Conservation (phyloP, 2,888 invertebrate genomes). For the Smittia aterrima region DNA sequence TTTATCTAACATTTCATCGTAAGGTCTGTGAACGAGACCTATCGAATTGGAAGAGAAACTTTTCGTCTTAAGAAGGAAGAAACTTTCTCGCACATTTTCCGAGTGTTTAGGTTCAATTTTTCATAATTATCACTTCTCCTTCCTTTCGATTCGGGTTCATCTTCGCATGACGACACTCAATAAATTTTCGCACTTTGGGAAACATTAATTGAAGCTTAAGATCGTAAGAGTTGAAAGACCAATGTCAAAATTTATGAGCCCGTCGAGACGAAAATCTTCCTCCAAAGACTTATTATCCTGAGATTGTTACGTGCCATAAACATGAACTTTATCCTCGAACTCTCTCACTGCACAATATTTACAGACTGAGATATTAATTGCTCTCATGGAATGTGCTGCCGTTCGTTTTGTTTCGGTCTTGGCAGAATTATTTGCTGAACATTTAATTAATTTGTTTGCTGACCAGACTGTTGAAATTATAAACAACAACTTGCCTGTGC, state of each 20-base stretch:
- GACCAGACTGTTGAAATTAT: constrained; percentile 26
- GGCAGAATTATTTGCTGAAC: neutral
- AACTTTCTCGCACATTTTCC: neutral
- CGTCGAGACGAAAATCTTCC: neutral
- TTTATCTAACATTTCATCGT: neutral
- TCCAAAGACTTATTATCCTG: neutral
- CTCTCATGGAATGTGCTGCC: constrained; percentile 9
- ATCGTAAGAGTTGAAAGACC: neutral
- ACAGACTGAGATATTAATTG: neutral
- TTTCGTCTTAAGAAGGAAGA: neutral
- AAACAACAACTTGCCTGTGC: constrained; percentile 8
- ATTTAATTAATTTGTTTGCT: constrained; percentile 29
- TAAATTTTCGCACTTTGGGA: neutral
- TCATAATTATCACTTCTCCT: constrained; percentile 25
- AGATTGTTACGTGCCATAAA: constrained; percentile 9
- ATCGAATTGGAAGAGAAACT: too few species aligned
- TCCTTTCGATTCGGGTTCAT: neutral
- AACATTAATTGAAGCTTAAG: neutral
- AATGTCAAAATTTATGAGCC: neutral
- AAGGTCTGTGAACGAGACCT: too few species aligned
- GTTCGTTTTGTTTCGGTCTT: constrained; percentile 3
- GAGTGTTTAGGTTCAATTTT: constrained; percentile 26
- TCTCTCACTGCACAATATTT: neutral
- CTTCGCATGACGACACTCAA: constrained; percentile 12
- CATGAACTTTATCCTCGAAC: neutral